phyloP scores from a whole-genome alignment of 2,888 invertebrate species.

The Sphecodes monilicornis region DNA sequence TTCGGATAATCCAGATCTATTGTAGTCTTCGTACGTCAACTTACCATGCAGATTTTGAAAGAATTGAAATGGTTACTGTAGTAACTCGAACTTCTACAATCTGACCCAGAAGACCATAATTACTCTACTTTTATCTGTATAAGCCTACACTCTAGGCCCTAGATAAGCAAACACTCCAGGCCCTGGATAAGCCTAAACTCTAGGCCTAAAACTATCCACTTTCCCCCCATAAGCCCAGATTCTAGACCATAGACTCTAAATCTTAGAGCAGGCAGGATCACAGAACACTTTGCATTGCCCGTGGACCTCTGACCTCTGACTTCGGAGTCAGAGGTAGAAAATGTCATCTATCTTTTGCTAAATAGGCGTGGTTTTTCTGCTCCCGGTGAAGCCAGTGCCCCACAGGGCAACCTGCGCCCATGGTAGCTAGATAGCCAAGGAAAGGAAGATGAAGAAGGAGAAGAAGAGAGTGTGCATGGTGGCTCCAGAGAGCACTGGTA shows the following conservation, averaged over 20 bases:
- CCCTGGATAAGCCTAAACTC: too few relatives aligned
- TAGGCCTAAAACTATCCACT: too few relatives aligned
- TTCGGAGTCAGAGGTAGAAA: background rate
- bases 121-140: background rate
- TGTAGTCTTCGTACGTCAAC: too few relatives aligned
- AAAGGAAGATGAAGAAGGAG: slow-evolving; percentile 4
- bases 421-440: background rate
- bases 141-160: background rate
- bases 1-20: background rate
- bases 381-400: background rate
- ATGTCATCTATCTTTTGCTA: background rate
- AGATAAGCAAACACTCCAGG: too few relatives aligned
- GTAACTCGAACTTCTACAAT: background rate
- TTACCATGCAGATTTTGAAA: too few relatives aligned
- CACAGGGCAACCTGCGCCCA: background rate
- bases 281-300: background rate
- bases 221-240: too few relatives aligned
- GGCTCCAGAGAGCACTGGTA: background rate
- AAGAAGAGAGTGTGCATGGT: slow-evolving; percentile 17
- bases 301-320: too few relatives aligned
- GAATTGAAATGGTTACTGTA: background rate
- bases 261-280: background rate
- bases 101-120: too few relatives aligned
- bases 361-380: background rate
- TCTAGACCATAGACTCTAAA: background rate